phyloP scores from a whole-genome alignment of 1,140 invertebrate species.

The Oreohelix idahoensis region DNA sequence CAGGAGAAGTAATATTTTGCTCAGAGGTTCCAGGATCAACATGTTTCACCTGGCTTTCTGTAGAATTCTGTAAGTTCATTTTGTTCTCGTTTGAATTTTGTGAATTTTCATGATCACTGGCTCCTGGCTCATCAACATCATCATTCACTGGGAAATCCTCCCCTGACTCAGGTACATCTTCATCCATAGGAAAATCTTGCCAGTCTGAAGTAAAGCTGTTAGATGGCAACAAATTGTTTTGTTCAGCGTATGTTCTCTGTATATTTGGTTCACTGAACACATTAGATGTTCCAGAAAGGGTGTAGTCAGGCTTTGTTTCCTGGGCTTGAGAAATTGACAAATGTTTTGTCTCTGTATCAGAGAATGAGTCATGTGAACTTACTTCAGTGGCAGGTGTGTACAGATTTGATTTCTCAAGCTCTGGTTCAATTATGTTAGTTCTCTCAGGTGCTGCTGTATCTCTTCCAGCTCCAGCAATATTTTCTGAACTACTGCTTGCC shows the following conservation, averaged over 20 bases:
- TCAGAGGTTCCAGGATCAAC: not conserved
- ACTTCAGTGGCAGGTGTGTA: not conserved
- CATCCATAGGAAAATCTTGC: slow-evolving; percentile 32
- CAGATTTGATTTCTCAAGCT: not conserved
- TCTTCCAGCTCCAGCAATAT: not conserved
- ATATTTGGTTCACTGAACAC: not conserved
- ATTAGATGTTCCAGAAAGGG: not conserved
- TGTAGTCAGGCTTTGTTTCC: not conserved
- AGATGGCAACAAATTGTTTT: not conserved
- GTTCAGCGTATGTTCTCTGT: not conserved
- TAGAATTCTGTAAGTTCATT: not conserved
- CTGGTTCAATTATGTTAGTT: not conserved
- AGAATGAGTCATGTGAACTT: not conserved
- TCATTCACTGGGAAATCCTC: not conserved
- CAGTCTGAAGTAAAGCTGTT: not conserved
- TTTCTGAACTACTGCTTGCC: not conserved
- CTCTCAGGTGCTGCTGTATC: not conserved
- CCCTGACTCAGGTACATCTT: not conserved
- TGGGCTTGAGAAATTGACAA: not conserved
- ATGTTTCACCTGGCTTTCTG: not conserved
- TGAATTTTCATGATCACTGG: not conserved
- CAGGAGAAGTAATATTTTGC: not conserved
- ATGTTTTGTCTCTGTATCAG: not conserved
- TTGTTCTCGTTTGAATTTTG: not conserved
- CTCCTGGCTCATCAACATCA: not conserved